phyloP scores from a whole-genome alignment of 2,113 vertebrate genomes.

The Lophochroa leadbeateri region DNA sequence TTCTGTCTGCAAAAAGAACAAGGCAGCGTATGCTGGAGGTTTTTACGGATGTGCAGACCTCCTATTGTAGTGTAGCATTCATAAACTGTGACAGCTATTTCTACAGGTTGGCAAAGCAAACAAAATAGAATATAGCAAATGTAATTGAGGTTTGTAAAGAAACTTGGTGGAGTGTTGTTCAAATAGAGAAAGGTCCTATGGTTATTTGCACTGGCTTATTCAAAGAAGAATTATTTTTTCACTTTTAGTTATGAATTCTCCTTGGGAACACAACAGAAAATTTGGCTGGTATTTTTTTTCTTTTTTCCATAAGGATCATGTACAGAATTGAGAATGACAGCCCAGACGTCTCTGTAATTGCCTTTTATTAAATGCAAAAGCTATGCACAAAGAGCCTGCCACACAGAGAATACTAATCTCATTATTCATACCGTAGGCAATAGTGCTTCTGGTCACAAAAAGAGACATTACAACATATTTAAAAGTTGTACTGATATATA shows the following conservation, averaged over 20 bases:
- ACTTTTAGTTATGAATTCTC: slow-evolving; percentile 3
- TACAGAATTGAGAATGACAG: slow-evolving; percentile 32
- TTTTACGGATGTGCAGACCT: neutral
- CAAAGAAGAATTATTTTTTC: neutral
- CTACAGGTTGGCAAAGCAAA: slow-evolving; percentile 33
- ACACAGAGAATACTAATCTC: neutral
- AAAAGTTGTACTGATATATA: neutral
- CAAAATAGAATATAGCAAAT: neutral
- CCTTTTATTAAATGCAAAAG: slow-evolving; percentile 33
- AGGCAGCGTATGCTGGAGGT: neutral
- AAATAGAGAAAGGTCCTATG: neutral
- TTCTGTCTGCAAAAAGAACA: neutral
- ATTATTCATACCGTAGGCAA: neutral
- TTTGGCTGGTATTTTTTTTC: neutral
- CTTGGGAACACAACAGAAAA: neutral
- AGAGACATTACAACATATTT: neutral
- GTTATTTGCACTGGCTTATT: neutral
- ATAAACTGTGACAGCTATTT: neutral
- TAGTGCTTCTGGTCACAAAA: neutral
- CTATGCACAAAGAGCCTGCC: neutral
- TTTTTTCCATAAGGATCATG: slow-evolving; percentile 42
- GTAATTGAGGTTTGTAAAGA: neutral
- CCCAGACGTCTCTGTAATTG: slow-evolving; percentile 5
- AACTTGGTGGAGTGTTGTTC: neutral
- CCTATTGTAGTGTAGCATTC: neutral